Evolutionary conservation across 2,888 invertebrate species (phyloP), one percentile per base, ranked within the genome.

Genomic region (Syrphus vitripennis): DNA sequence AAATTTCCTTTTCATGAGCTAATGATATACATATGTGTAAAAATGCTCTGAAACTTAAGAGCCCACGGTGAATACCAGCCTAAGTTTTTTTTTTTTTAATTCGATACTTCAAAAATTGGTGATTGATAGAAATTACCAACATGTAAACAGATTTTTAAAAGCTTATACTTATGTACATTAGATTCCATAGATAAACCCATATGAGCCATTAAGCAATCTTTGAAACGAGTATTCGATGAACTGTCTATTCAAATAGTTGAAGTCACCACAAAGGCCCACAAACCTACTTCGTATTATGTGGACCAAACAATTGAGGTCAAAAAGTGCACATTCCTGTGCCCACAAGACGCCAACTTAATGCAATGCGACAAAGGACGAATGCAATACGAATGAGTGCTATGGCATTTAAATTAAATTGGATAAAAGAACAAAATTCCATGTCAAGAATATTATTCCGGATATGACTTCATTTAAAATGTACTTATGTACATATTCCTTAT

Each of bases 311-410:
- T 16, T 55, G 29, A 55, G 55, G 55, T 55, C 55, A 55, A 55
- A 55, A 16, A 29, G 29, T 29, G 29, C 55, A 29, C 55, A 55
- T 55, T 55, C 53, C 29, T 29, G 55, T 29, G 29, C 4, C 29
- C 4, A 55, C 55, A 55, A 55, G 55, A 55, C 29, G 55, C 55
- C 55, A 55, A 55, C 55, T 55, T 16, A 55, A 55, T 55, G 55
- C 16, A 29, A 29, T 55, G n/a, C n/a, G 55, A 29, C 29, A 29
- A 55, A 10, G 29, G 29, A 55, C 9, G 55, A 55, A 55, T 55
- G 16, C 55, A 29, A 29, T 55, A 29, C 29, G 16, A 29, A 29
- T 29, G n/a, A 29, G 16, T 29, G 29, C 55, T 29, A 10, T n/a
- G n/a, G 10, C 29, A 55, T 55, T 55, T 29, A 26, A 55, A 55